Percentiles rank a stretch among this genome's conserved stretches.
These are phyloP conservation scores for Leucophenga varia DNA, from an alignment of 1,140 invertebrate species.

Conservation along the genomic window DNA sequence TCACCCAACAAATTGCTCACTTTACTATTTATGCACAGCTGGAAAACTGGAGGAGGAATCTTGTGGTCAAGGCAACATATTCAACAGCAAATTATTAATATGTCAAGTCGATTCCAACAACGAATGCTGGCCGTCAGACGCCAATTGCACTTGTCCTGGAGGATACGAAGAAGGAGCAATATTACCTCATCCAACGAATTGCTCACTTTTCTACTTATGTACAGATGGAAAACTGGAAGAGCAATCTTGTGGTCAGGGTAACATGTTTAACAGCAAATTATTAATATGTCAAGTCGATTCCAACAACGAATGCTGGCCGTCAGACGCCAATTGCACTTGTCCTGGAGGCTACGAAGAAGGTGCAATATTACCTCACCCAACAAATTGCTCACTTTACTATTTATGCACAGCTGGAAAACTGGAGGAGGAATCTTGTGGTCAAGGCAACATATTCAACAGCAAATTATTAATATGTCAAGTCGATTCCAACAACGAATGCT, in stretches of 20 bases:
- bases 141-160: too few relatives aligned
- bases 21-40: conserved; percentile 14
- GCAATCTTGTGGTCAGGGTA: conserved; percentile 35
- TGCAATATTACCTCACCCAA: conserved; percentile 24
- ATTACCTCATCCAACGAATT: conserved; percentile 30
- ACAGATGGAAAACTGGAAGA: conserved; percentile 21
- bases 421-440: conserved; percentile 29
- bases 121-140: too few relatives aligned
- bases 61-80: conserved; percentile 7
- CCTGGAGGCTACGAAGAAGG: conserved; percentile 25
- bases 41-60: conserved; percentile 1
- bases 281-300: conserved; percentile 27
- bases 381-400: conserved; percentile 37
- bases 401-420: conserved; percentile 29
- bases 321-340: conserved; percentile 17
- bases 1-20: conserved; percentile 8
- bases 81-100: not conserved
- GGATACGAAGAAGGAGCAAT: conserved; percentile 27
- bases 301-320: conserved; percentile 8
- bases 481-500: conserved; percentile 18
- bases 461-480: conserved; percentile 21
- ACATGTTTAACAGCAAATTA: conserved; percentile 25
- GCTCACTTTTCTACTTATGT: conserved; percentile 39
- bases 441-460: conserved; percentile 34
- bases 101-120: too few relatives aligned